Evolutionary conservation across 2,797 vertebrate genomes (phyloP), one percentile per base, ranked within the genome.

Genomic region (Premnoplex brunnescens): DNA sequence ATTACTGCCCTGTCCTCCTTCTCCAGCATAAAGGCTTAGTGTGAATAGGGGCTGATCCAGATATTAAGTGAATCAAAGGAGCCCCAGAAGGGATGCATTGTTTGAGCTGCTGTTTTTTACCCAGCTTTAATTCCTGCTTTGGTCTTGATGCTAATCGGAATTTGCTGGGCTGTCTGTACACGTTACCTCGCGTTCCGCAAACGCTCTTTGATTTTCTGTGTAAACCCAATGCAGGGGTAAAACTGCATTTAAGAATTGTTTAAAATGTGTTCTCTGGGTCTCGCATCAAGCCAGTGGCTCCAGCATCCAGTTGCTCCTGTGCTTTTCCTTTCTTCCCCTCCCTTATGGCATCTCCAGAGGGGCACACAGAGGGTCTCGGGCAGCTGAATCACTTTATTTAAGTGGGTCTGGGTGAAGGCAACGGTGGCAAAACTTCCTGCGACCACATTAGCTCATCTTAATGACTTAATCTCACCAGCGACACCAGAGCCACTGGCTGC

Each of bases 81-180:
- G 59, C 78, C 72, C 73, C 48, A 12, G 82, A 86, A 88, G 79
- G 82, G 82, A 15, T 41, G 85, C 41, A 17, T 56, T 86, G 48
- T 91, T 64, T 3, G 58, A 85, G 81, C 77, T 87, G 89, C 80
- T 89, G 60, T 8, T 96, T 63, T 63, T 64, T 8, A 44, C 66
- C 82, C 88, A 78, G 80, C 89, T 86, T 60, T 87, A 39, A 84
- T 84, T 92, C 91, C 88, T 59, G 76, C 82, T 90, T 86, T 85
- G 52, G 51, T 82, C 66, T 55, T 32, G 92, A 51, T 76, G 93
- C 80, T 96, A 39, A 94, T 94, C 2, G 1, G 62, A 54, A 67
- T 84, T 90, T 95, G 44, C 94, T 10, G 21, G 85, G 91, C 85
- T 96, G 95, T 90, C 94, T 32, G 48, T 49, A 3, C 52, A 0